These are phyloP conservation scores for Anabas testudineus DNA, from an alignment of 2,797 vertebrate genomes.

Conservation along the genomic window DNA sequence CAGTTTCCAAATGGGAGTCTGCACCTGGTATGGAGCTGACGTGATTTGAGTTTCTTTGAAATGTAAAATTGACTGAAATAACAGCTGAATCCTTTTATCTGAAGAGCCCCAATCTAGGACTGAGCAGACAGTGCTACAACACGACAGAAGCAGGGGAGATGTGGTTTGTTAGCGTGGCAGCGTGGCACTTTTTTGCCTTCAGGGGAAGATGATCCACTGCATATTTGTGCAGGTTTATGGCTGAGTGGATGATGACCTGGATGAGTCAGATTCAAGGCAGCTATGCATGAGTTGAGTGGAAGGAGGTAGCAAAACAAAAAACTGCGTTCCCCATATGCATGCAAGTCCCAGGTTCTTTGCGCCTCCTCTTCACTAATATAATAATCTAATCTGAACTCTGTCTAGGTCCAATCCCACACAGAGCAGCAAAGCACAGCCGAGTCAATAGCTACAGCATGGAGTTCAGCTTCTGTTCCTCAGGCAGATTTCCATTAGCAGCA, in stretches of 20 bases:
- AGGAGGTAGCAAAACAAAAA: constrained; percentile 11
- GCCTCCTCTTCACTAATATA: constrained; percentile 18
- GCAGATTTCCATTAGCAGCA: constrained; percentile 57
- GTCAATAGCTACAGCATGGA: constrained; percentile 34
- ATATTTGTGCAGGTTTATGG: constrained; percentile 38
- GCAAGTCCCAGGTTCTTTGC: constrained; percentile 12
- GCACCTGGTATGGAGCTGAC: constrained; percentile 10
- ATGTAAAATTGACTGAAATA: constrained; percentile 41
- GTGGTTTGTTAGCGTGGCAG: constrained; percentile 25
- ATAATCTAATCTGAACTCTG: constrained; percentile 14
- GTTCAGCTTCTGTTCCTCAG: constrained; percentile 21
- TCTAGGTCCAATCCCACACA: constrained; percentile 25
- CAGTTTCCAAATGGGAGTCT: not conserved
- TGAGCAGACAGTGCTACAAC: not conserved
- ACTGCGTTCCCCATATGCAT: not conserved
- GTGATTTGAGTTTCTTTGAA: constrained; percentile 51
- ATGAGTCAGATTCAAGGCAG: constrained; percentile 60
- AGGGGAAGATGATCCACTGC: constrained; percentile 48
- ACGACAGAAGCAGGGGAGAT: constrained; percentile 32
- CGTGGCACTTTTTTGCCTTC: constrained; percentile 31
- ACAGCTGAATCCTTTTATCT: constrained; percentile 39
- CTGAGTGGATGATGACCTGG: constrained; percentile 51
- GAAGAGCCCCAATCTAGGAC: constrained; percentile 12
- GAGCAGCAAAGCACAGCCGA: constrained; percentile 26
- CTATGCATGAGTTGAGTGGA: constrained; percentile 32